Evolutionary conservation across 2,888 invertebrate genomes (phyloP).

Genomic region (Andrena marginata): DNA sequence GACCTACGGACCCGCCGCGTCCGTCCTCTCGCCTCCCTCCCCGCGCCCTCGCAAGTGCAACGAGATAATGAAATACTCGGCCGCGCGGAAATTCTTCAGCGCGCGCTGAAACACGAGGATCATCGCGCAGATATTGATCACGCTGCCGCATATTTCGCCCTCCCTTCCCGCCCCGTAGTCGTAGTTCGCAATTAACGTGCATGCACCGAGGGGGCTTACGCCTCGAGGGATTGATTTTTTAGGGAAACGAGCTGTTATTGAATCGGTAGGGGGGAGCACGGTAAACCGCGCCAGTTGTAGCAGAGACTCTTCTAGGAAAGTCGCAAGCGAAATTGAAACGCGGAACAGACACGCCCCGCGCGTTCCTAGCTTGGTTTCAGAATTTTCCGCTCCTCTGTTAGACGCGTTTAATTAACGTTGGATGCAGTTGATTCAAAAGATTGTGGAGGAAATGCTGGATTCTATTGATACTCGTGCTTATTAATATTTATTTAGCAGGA

Average conservation of each 20-base stretch:
- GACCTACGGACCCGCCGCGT: slow-evolving; percentile 30
- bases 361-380: too few relatives aligned
- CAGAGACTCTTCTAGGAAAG: neutral
- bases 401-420: neutral
- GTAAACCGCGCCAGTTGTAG: neutral
- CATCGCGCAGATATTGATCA: slow-evolving; percentile 49
- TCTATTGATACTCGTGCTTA: slow-evolving; percentile 10
- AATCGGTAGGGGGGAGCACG: neutral
- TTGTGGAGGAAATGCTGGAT: slow-evolving; percentile 14
- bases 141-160: slow-evolving; percentile 9
- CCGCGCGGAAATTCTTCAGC: slow-evolving; percentile 27
- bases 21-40: slow-evolving; percentile 7
- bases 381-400: neutral
- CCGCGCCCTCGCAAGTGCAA: slow-evolving; percentile 41
- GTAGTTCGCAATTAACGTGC: slow-evolving; percentile 26
- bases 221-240: slow-evolving; percentile 38
- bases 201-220: neutral
- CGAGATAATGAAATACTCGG: slow-evolving; percentile 55
- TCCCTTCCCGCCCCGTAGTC: neutral
- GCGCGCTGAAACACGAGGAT: slow-evolving; percentile 29
- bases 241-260: slow-evolving; percentile 10
- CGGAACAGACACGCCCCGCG: too few relatives aligned
- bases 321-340: slow-evolving; percentile 18
- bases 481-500: slow-evolving; percentile 26
- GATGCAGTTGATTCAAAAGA: slow-evolving; percentile 1